Percentiles rank a stretch among this genome's conserved stretches.
Conservation (phyloP, 2,113 vertebrate genomes). For the Bolborhynchus lineola region DNA sequence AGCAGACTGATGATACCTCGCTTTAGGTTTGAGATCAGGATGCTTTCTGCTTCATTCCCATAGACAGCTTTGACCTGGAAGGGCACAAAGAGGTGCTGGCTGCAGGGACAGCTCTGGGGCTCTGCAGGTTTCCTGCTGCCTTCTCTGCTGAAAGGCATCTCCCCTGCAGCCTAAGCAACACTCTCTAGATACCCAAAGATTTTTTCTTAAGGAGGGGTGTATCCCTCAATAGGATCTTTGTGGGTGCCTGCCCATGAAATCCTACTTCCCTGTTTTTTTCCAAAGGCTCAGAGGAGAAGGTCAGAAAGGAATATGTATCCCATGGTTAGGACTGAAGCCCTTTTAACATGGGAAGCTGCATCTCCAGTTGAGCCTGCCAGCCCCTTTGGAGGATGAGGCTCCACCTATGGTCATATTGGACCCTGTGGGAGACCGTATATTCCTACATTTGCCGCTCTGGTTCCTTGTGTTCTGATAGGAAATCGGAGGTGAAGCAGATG, state of each 20-base stretch:
- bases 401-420: neutral
- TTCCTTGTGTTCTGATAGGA: neutral
- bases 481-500: neutral
- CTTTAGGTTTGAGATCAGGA: conserved; percentile 56
- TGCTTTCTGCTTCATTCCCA: neutral
- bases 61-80: conserved; percentile 54
- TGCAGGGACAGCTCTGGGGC: fast-evolving
- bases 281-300: neutral
- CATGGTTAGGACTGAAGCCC: neutral
- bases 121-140: neutral
- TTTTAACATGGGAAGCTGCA: neutral
- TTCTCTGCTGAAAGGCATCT: neutral
- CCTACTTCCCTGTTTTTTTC: neutral
- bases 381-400: neutral
- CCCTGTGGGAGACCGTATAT: neutral
- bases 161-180: neutral
- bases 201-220: neutral
- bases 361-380: neutral
- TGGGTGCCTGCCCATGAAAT: neutral
- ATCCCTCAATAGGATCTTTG: neutral
- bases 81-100: neutral
- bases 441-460: neutral
- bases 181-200: neutral
- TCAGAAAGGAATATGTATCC: neutral
- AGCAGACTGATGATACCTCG: conserved; percentile 48